phyloP scores from a whole-genome alignment of 2,888 invertebrate genomes.

The Timandra comae region DNA sequence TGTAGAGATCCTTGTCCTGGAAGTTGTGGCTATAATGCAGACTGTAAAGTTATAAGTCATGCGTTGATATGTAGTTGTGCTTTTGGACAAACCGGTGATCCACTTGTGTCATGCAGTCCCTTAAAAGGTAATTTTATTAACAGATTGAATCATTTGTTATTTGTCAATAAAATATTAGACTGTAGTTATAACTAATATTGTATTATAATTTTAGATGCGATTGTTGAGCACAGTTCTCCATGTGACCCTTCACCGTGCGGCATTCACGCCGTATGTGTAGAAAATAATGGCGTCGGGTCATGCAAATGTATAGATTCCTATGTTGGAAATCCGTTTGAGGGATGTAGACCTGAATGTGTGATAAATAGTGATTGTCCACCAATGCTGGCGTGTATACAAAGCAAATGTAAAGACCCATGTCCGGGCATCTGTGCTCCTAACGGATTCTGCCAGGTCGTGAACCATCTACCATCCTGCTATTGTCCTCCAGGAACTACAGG shows the following conservation, averaged over 20 bases:
- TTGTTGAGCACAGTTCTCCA: constrained; percentile 70
- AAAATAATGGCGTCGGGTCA: constrained; percentile 80
- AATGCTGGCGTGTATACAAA: constrained; percentile 83
- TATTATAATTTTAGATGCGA: constrained; percentile 39
- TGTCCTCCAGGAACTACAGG: constrained; percentile 82
- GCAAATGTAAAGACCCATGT: constrained; percentile 88
- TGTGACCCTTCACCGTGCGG: constrained; percentile 85
- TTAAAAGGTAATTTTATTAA: constrained; percentile 60
- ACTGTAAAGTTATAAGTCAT: constrained; percentile 85
- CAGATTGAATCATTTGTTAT: no score
- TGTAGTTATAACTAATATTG: neutral
- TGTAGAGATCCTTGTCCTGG: constrained; percentile 83
- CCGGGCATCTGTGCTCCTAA: constrained; percentile 84
- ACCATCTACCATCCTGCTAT: constrained; percentile 84
- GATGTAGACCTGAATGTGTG: constrained; percentile 88
- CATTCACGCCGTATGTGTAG: constrained; percentile 77
- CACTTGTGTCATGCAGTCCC: constrained; percentile 68
- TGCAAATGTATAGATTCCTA: constrained; percentile 82
- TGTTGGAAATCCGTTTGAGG: constrained; percentile 68
- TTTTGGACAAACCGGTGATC: constrained; percentile 81
- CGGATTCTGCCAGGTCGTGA: constrained; percentile 84
- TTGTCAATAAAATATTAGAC: no score
- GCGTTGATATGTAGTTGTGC: constrained; percentile 81
- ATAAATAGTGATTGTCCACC: constrained; percentile 87
- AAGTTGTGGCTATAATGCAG: constrained; percentile 82